These are phyloP conservation scores for Melanotus villosus DNA, from an alignment of 2,888 invertebrate genomes.

Conservation along the genomic window DNA sequence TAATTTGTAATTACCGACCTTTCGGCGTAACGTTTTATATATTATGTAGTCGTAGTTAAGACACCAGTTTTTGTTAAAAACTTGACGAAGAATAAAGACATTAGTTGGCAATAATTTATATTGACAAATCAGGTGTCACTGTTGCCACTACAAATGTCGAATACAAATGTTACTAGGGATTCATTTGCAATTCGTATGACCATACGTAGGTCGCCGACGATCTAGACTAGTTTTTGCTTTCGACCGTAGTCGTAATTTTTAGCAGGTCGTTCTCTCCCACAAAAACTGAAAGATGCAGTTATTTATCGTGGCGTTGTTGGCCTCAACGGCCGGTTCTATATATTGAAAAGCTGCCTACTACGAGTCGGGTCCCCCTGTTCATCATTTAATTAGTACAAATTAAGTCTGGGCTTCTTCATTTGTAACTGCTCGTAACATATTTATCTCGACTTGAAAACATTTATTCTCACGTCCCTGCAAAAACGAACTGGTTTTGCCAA, in stretches of 20 bases:
- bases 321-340: slow-evolving; percentile 32
- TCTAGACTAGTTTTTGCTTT: slow-evolving; percentile 62
- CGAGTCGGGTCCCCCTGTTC: slow-evolving; percentile 15
- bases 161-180: slow-evolving; percentile 65
- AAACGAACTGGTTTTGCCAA: slow-evolving; percentile 3
- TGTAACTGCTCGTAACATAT: background rate
- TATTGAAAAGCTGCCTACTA: slow-evolving; percentile 28
- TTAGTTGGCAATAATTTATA: slow-evolving; percentile 65
- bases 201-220: slow-evolving; percentile 38
- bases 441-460: slow-evolving; percentile 20
- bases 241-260: slow-evolving; percentile 51
- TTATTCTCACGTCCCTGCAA: slow-evolving; percentile 19
- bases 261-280: slow-evolving; percentile 43
- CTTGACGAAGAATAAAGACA: slow-evolving; percentile 60
- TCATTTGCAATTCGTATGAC: slow-evolving; percentile 66
- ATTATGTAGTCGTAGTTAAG: background rate
- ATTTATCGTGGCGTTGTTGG: slow-evolving; percentile 41
- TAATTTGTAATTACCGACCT: slow-evolving; percentile 20
- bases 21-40: background rate
- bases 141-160: slow-evolving; percentile 65
- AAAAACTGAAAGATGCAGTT: slow-evolving; percentile 43
- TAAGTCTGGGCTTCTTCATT: slow-evolving; percentile 25
- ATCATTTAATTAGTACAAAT: slow-evolving; percentile 37
- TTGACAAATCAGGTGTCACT: slow-evolving; percentile 68
- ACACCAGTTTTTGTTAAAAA: background rate